Conservation (phyloP, 2,113 vertebrate species). For the Romanogobio albipinnatus region DNA sequence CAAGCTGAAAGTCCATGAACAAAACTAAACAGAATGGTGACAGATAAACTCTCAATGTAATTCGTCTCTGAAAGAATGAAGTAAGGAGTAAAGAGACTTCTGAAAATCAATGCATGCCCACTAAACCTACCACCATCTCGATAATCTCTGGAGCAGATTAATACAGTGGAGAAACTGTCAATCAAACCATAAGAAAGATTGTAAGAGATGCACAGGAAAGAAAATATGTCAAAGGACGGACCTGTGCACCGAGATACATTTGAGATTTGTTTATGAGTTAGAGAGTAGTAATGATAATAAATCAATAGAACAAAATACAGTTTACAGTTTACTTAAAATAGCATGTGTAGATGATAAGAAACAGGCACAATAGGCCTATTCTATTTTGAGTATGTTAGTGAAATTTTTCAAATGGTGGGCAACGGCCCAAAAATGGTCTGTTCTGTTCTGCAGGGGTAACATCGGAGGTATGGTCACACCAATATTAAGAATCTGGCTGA, state of each 20-base stretch:
- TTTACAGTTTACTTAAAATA: background rate
- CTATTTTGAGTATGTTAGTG: background rate
- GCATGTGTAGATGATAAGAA: background rate
- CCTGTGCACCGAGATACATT: background rate
- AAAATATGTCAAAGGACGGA: background rate
- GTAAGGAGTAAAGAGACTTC: constrained; percentile 57
- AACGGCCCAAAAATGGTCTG: background rate
- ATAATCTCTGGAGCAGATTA: constrained; percentile 68
- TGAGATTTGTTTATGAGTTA: background rate
- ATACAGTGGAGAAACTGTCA: constrained; percentile 55
- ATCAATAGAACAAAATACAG: background rate
- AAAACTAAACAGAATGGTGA: too few species aligned
- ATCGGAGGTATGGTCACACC: too few species aligned
- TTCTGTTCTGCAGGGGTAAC: background rate
- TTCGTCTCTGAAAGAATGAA: constrained; percentile 60
- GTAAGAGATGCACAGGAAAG: background rate
- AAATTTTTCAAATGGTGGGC: background rate
- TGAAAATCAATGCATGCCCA: too few species aligned
- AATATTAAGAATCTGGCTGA: too few species aligned
- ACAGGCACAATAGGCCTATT: background rate
- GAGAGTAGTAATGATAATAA: background rate
- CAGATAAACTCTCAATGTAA: constrained; percentile 64
- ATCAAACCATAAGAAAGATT: background rate
- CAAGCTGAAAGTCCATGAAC: too few species aligned
- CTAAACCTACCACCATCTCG: too few species aligned